Base-by-base conservation (phyloP, 2,113 vertebrate species). In the Balaeniceps rex region DNA sequence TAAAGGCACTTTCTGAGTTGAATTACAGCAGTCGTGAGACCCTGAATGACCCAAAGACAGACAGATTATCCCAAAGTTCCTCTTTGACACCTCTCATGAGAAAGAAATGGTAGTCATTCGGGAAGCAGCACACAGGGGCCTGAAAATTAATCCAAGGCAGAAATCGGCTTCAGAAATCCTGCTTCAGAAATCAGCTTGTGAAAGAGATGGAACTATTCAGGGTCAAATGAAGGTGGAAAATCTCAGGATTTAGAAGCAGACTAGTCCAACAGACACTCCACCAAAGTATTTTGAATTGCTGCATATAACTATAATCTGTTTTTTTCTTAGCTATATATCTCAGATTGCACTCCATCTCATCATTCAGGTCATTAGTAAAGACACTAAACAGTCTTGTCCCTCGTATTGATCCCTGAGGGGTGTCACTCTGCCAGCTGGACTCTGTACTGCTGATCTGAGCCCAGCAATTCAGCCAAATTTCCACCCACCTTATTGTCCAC, bases 331-430 rank as follows among this genome's bases (percentile, higher is more conserved):
- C 47, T 61, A 19, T 57, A 4, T 63, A 60, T 58, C 25, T 86
- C 83, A 74, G 24, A 36, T 13, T 65, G 44, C 11, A 77, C 46
- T 81, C 49, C 36, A 25, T 47, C 58, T 92, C 40, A 80, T n/a
- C 44, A 63, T 25, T 42, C n/a, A 68, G 47, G 47, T 42, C 33
- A 42, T 70, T 83, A 46, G 83, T 74, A 90, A 64, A 76, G 76
- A 76, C 26, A 79, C 23, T 64, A 24, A 83, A 77, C 34, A 61
- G 75, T 51, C 57, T 64, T 76, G 49, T 63, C 68, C 26, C 49
- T 92, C 0, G 0, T 69, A 72, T 69, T 0, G 16, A 83, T 80
- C 57, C 58, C 49, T 42, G 38, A 80, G 68, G 15, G 7, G 4
- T 80, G 40, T 69, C 63, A 69, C 14, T 71, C 17, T 88, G 83